Evolutionary conservation across 2,113 vertebrate genomes (phyloP).

Genomic region (Ceyx margarethae): DNA sequence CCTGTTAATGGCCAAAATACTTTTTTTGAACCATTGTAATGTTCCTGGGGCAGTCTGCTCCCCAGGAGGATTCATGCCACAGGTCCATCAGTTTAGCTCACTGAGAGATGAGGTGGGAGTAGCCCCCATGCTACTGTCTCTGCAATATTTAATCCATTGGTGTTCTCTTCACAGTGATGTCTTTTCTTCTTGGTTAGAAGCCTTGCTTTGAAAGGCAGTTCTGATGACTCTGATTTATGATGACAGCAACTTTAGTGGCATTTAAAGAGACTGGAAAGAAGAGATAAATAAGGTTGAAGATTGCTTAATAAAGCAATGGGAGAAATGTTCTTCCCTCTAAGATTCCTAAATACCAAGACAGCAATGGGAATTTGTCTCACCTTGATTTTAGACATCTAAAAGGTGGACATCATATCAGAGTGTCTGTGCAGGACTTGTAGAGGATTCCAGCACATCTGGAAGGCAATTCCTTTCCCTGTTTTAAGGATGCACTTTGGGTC

Average conservation of each 20-base stretch:
- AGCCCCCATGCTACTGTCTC: not conserved
- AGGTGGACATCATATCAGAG: not conserved
- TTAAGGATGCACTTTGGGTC: not conserved
- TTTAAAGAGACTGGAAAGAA: slow-evolving; percentile 34
- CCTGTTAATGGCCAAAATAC: not conserved
- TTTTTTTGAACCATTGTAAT: not conserved
- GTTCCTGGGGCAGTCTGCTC: not conserved
- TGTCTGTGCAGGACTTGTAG: not conserved
- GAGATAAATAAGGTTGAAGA: slow-evolving; percentile 33
- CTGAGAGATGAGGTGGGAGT: not conserved
- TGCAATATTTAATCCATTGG: accelerated
- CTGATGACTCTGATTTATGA: slow-evolving; percentile 20
- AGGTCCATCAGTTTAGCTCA: not conserved
- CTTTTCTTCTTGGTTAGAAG: not conserved
- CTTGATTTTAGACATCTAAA: not conserved
- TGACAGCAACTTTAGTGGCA: slow-evolving; percentile 40
- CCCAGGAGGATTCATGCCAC: accelerated
- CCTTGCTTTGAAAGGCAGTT: slow-evolving; percentile 20
- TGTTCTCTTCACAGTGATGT: not conserved
- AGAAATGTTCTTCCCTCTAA: not conserved
- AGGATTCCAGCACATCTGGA: not conserved
- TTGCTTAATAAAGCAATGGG: not conserved
- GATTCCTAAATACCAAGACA: not conserved
- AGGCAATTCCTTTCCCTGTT: not conserved
- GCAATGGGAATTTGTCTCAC: not conserved